These are phyloP conservation scores for Asteroscopus sphinx DNA, from an alignment of 2,888 invertebrate species.

Conservation along the genomic window DNA sequence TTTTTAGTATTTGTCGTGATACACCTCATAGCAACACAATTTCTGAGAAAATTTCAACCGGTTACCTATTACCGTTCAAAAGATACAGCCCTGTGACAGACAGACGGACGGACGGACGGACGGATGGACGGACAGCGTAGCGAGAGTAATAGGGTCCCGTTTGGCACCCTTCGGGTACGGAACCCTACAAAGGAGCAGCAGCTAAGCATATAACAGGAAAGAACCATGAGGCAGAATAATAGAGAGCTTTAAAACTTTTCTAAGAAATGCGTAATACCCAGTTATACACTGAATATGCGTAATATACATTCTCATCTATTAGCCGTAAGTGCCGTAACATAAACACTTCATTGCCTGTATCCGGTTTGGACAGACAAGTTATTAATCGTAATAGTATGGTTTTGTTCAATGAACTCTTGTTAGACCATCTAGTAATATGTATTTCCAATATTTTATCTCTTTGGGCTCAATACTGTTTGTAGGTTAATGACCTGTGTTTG, in stretches of 20 bases:
- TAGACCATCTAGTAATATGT: slow-evolving; percentile 17
- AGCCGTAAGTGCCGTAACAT: slow-evolving; percentile 26
- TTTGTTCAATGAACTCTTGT: slow-evolving; percentile 58
- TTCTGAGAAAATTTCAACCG: too few species aligned
- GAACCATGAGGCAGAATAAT: too few species aligned
- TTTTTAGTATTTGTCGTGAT: too few species aligned
- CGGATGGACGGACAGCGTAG: too few species aligned
- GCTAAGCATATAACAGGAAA: too few species aligned
- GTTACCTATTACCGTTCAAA: too few species aligned
- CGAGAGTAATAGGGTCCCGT: too few species aligned
- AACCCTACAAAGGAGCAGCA: too few species aligned
- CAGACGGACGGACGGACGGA: too few species aligned
- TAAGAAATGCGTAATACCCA: slow-evolving; percentile 2
- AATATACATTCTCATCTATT: slow-evolving; percentile 41
- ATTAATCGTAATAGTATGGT: slow-evolving; percentile 50
- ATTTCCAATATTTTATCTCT: slow-evolving; percentile 42
- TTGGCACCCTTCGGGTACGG: too few species aligned
- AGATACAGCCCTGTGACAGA: too few species aligned
- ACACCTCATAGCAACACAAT: too few species aligned
- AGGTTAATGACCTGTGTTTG: slow-evolving; percentile 34
- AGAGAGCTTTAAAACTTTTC: slow-evolving; percentile 5
- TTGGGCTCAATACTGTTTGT: slow-evolving; percentile 18
- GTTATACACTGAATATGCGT: slow-evolving; percentile 20
- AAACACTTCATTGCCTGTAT: slow-evolving; percentile 49
- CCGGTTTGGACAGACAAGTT: slow-evolving; percentile 52